Base-by-base conservation (phyloP, 2,113 vertebrate species). In the Petromus typicus region DNA sequence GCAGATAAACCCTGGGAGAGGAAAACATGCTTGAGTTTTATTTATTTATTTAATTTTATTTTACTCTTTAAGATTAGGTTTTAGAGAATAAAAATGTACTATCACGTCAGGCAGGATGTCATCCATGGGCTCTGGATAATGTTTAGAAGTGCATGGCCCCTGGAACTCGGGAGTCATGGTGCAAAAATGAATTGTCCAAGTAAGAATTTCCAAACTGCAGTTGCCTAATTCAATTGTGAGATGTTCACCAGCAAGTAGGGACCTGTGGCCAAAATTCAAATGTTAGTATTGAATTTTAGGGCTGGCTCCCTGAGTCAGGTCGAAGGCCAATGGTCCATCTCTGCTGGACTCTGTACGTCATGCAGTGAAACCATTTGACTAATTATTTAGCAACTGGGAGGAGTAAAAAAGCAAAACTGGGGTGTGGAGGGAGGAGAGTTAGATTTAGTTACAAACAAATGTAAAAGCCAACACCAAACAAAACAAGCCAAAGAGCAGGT, bases 351-450 rank as follows among this genome's bases (percentile, higher is more conserved):
- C 88, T 1, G 45, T 96, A 95, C 91, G 91, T 61, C 63, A 1
- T 93, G 94, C 89, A 96, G 97, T 89, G 95, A 97, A 97, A 97
- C 97, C 96, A 96, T 97, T 95, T 97, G 98, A 97, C 97, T 95
- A 95, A 98, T 98, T 97, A 97, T 94, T 98, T 96, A 97, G 95
- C 96, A 92, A 97, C 95, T 97, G 96, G 93, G 97, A 98, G 97
- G 98, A 98, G 94, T 96, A 97, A 98, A 98, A 97, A 89, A 69
- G 90, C 54, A 71, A 79, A 89, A 43, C 2, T 27, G 82, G 18
- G 14, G 4, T 40, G 16, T 32, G 27, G 2, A 56, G 23, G 59
- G 73, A 20, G 6, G 20, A 67, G 80, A 94, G 57, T 48, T 63
- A n/a, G 32, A 37, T 6, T 89, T 22, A 45, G 17, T 89, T 23